These are phyloP conservation scores for Scaptomyza polygonia DNA, from an alignment of 2,888 invertebrate genomes.

Conservation along the genomic window DNA sequence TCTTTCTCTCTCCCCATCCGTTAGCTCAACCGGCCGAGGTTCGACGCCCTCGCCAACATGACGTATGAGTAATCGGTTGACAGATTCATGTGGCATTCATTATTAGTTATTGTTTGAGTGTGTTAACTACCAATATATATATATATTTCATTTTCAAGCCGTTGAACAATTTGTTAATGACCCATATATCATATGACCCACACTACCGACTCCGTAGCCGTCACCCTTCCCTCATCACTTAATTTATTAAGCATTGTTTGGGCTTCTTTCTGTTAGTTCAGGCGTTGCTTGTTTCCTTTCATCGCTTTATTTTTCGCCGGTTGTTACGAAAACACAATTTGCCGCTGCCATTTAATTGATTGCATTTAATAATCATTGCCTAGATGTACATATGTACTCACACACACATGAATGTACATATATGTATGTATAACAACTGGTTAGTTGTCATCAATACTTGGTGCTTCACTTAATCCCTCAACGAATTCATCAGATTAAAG, in stretches of 20 bases:
- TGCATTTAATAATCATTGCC: conserved; percentile 49
- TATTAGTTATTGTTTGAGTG: conserved; percentile 63
- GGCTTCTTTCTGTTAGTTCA: conserved; percentile 52
- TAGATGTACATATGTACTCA: not conserved
- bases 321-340: conserved; percentile 63
- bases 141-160: conserved; percentile 61
- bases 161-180: conserved; percentile 78
- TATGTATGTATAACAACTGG: not conserved
- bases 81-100: conserved; percentile 55
- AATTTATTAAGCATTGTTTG: conserved; percentile 56
- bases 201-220: not conserved
- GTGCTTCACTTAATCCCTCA: conserved; percentile 39
- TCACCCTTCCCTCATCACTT: conserved; percentile 1
- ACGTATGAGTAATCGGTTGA: conserved; percentile 58
- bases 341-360: conserved; percentile 69
- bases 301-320: conserved; percentile 34
- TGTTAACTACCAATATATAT: not conserved
- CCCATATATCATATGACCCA: conserved; percentile 75
- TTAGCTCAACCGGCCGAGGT: not conserved
- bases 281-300: conserved; percentile 35
- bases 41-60: conserved; percentile 30
- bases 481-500: not conserved
- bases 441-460: conserved; percentile 32
- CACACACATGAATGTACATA: too few species aligned
- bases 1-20: too few species aligned